These are phyloP conservation scores for Aphelocoma californica DNA, from an alignment of 2,797 vertebrate genomes.

Conservation along the genomic window DNA sequence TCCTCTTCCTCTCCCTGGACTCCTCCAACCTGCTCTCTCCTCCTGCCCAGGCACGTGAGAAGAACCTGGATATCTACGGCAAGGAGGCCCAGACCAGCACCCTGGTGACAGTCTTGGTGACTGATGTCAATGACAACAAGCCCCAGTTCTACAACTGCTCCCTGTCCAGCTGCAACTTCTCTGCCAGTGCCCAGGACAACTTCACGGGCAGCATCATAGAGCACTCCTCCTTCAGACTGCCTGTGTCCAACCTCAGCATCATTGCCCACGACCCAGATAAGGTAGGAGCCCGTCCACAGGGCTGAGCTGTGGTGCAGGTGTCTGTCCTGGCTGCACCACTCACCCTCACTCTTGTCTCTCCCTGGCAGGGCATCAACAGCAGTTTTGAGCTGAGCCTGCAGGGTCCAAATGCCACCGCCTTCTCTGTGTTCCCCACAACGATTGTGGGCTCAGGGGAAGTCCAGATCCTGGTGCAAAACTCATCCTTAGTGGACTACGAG, in stretches of 20 bases:
- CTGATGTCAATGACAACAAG: conserved; percentile 86
- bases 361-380: conserved; percentile 74
- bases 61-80: conserved; percentile 65
- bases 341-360: neutral
- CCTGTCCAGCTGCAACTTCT: conserved; percentile 71
- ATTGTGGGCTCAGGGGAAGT: conserved; percentile 65
- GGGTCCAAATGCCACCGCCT: conserved; percentile 75
- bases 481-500: conserved; percentile 84
- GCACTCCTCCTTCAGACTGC: conserved; percentile 73
- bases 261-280: conserved; percentile 81
- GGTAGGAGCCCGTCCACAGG: conserved; percentile 60
- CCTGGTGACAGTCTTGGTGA: conserved; percentile 78
- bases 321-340: neutral
- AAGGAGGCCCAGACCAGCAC: conserved; percentile 59
- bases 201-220: conserved; percentile 83
- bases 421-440: conserved; percentile 76
- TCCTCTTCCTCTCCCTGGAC: neutral
- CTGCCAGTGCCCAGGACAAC: neutral
- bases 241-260: conserved; percentile 79
- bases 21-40: neutral
- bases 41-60: conserved; percentile 80
- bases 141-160: conserved; percentile 86
- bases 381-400: conserved; percentile 75
- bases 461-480: conserved; percentile 79
- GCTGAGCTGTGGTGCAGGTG: neutral